These are phyloP conservation scores for Therioaphis trifolii DNA, from an alignment of 2,888 invertebrate genomes.

Conservation along the genomic window DNA sequence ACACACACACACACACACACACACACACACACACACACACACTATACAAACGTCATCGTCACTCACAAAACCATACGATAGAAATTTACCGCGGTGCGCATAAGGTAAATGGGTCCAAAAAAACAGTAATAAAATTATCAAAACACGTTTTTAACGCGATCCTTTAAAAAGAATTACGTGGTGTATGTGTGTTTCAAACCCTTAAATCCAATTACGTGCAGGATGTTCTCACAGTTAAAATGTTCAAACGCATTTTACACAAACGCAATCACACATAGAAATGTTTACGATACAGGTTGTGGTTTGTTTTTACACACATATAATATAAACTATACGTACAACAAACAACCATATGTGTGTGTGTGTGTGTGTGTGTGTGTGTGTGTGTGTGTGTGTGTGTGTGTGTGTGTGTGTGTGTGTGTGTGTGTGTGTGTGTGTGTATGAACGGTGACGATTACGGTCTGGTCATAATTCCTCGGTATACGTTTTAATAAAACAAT, in stretches of 20 bases:
- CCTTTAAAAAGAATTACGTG: not conserved
- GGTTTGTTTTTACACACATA: not conserved
- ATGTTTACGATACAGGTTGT: conserved; percentile 27
- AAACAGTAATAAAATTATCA: conserved; percentile 17
- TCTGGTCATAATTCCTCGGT: conserved; percentile 25
- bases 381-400: too few species aligned
- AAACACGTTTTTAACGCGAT: conserved; percentile 47
- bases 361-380: too few species aligned
- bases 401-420: too few species aligned
- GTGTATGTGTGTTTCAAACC: not conserved
- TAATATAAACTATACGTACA: too few species aligned
- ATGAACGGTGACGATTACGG: not conserved
- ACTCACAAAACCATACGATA: not conserved
- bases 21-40: too few species aligned
- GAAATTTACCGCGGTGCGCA: conserved; percentile 7
- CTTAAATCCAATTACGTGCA: conserved; percentile 54
- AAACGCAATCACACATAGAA: not conserved
- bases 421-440: not conserved
- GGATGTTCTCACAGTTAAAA: conserved; percentile 49
- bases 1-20: too few species aligned
- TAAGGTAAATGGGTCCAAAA: conserved; percentile 11
- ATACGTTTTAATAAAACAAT: conserved; percentile 15
- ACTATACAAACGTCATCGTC: too few species aligned
- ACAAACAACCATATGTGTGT: too few species aligned
- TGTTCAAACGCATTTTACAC: conserved; percentile 26